Evolutionary conservation across 2,888 invertebrate genomes (phyloP).

Genomic region (Acanthosepion pharaonis): DNA sequence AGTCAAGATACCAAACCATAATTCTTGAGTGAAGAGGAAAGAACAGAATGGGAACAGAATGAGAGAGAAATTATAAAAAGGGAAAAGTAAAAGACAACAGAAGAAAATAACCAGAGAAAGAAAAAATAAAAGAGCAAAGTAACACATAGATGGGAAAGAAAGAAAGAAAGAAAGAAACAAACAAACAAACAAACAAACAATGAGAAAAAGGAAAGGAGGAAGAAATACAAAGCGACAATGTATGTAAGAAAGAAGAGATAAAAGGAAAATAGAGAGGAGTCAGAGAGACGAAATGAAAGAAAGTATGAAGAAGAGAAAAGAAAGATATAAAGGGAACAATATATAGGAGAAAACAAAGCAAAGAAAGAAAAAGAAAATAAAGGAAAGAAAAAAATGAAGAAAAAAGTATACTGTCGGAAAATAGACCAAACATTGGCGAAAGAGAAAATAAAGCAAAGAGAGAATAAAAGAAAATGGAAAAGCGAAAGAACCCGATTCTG

Average conservation of each 20-base stretch:
- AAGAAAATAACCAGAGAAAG: background rate
- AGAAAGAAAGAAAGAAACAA: background rate
- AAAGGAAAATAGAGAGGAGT: background rate
- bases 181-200: background rate
- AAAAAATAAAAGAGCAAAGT: background rate
- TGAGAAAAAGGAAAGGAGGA: background rate
- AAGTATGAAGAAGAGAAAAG: background rate
- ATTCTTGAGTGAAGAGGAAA: background rate
- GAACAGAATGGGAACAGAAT: background rate
- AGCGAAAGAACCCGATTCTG: background rate
- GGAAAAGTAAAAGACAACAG: background rate
- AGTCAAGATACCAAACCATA: background rate
- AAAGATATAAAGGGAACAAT: background rate
- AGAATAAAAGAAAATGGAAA: background rate
- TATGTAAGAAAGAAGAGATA: background rate
- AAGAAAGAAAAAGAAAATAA: background rate
- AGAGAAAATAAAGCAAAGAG: background rate
- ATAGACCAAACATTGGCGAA: background rate
- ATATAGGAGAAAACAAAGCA: background rate
- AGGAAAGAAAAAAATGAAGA: background rate
- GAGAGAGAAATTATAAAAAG: background rate
- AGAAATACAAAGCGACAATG: no score
- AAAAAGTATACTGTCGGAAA: background rate
- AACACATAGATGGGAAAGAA: background rate
- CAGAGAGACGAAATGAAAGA: background rate